Conservation (phyloP, 2,888 invertebrate species). For the Aphelenchoides bicaudatus region DNA sequence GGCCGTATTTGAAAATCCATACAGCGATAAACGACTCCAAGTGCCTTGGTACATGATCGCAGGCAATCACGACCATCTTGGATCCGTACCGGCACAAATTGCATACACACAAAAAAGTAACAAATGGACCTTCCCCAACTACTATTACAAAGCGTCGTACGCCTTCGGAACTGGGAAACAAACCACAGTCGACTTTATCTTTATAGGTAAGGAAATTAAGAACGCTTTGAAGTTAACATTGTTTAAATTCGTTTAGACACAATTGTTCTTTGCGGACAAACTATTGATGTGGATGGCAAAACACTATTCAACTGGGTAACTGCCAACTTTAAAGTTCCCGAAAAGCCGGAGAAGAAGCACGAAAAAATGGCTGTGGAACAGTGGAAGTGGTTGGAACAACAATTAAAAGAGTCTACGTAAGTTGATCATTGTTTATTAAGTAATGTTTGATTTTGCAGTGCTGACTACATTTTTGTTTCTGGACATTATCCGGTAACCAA, state of each 20-base stretch:
- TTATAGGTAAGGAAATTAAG: constrained; percentile 63
- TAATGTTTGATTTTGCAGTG: constrained; percentile 50
- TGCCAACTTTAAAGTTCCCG: constrained; percentile 38
- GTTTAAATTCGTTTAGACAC: neutral
- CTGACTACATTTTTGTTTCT: constrained; percentile 63
- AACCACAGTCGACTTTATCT: constrained; percentile 61
- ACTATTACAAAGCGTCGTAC: constrained; percentile 38
- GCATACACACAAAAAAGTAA: constrained; percentile 59
- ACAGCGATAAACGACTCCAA: constrained; percentile 49
- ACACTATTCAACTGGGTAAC: constrained; percentile 32
- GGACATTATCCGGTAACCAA: constrained; percentile 64
- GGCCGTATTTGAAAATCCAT: constrained; percentile 63
- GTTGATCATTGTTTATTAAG: constrained; percentile 15
- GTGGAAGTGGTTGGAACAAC: constrained; percentile 62
- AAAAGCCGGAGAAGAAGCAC: constrained; percentile 25
- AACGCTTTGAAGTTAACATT: neutral
- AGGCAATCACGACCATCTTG: constrained; percentile 65
- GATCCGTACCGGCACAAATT: constrained; percentile 64
- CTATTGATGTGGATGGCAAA: constrained; percentile 40
- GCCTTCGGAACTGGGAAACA: constrained; percentile 38
- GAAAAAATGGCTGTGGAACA: constrained; percentile 54
- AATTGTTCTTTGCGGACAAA: constrained; percentile 63
- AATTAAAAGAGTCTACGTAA: constrained; percentile 58
- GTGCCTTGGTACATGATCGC: constrained; percentile 64
- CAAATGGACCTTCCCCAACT: constrained; percentile 41